phyloP scores from a whole-genome alignment of 2,888 invertebrate genomes.

The Petrolisthes manimaculis region DNA sequence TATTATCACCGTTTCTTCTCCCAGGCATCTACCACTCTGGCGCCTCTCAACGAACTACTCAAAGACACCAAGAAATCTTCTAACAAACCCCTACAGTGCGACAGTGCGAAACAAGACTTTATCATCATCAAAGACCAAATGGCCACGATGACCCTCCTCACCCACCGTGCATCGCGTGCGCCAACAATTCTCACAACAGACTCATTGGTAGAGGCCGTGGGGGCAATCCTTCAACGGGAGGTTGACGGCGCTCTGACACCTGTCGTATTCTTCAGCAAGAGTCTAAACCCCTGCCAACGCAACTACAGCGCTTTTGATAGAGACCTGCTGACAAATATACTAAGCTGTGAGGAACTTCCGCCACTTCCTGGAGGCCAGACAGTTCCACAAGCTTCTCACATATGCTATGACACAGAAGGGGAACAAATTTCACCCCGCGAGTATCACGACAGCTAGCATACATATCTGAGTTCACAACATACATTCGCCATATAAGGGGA shows the following conservation, averaged over 20 bases:
- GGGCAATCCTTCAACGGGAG: no score
- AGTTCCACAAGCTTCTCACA: constrained; percentile 67
- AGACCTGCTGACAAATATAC: constrained; percentile 48
- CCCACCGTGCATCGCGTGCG: no score
- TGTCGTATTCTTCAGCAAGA: constrained; percentile 1
- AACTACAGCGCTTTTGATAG: constrained; percentile 68
- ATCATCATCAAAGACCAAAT: not conserved
- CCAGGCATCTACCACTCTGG: no score
- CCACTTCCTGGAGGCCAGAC: constrained; percentile 68
- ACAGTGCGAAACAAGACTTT: no score
- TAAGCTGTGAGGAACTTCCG: constrained; percentile 55
- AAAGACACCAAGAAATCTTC: no score
- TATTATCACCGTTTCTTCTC: no score
- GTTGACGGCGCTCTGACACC: no score
- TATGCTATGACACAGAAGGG: constrained; percentile 68
- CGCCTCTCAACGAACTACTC: no score
- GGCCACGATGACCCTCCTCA: no score
- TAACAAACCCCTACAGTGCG: no score
- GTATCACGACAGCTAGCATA: constrained; percentile 68
- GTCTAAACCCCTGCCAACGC: constrained; percentile 64
- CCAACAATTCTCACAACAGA: no score
- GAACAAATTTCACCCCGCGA: constrained; percentile 68
- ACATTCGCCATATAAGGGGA: constrained; percentile 68
- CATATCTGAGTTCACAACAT: constrained; percentile 69
- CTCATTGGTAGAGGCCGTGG: no score